Evolutionary conservation across 1,140 invertebrate species (phyloP), one percentile per base, ranked within the genome.

Genomic region (Probaryconus sp.): DNA sequence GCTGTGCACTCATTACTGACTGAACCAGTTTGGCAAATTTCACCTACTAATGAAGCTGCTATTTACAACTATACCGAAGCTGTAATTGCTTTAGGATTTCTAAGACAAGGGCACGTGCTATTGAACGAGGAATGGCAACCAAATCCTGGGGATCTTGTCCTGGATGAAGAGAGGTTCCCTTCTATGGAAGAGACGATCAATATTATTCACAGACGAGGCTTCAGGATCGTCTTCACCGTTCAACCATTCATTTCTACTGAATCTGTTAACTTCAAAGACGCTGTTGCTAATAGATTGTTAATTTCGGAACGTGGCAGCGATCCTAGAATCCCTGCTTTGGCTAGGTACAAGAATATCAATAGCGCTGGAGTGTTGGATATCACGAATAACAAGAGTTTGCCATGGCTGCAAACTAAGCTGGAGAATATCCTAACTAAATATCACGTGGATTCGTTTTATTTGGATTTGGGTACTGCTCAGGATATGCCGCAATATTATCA

Each of bases 181-280:
- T 92, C 90, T 0, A 91, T 96, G 77, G 91, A 92, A 24, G 91
- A 93, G 51, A 95, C 93, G 2, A 92, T 96, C 3, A 92, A 94
- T 75, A 93, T 95, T 33, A 90, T 96, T 16, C 93, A 94, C 63
- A 89, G 95, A 24, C 88, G 95, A 75, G 95, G 95, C 1, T 97
- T 96, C 50, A 92, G 94, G 81, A 93, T 96, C 14, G 93, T 94
- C 0, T 92, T 96, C 68, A 93, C 94, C 0, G 90, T 96, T 1
- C 94, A 95, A 72, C 95, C 95, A 0, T 96, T 95, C 77, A 94
- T 97, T 37, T 94, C 94, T 21, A 95, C 94, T 0, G 94, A 96
- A 70, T 94, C 94, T 48, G 83, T 83, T 1, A 95, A 94, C 76
- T 96, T 96, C 79, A 91, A 91, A 35, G 91, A 94, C 48, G 92